Conservation (phyloP, 2,797 vertebrate genomes). For the Sphenodon punctatus region DNA sequence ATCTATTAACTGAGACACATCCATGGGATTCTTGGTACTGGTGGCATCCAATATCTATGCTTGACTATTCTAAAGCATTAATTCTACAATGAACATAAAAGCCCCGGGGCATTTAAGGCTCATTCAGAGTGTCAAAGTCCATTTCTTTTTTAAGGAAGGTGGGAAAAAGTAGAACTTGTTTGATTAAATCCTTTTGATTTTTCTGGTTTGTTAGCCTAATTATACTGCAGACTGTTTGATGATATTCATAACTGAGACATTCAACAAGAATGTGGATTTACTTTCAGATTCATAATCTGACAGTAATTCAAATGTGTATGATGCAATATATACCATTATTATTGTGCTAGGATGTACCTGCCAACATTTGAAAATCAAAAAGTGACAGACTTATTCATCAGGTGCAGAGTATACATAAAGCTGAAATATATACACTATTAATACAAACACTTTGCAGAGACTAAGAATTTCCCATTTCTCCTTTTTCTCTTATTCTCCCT, state of each 20-base stretch:
- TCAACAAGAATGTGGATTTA: background rate
- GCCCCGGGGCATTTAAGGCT: constrained; percentile 1
- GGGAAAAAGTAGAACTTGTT: background rate
- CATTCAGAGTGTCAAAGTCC: constrained; percentile 27
- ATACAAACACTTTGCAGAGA: too few species aligned
- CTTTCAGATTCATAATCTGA: constrained; percentile 35
- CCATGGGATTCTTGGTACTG: background rate
- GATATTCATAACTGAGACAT: constrained; percentile 37
- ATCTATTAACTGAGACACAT: constrained; percentile 44
- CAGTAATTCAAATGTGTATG: constrained; percentile 40
- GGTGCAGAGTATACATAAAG: too few species aligned
- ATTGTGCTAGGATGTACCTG: too few species aligned
- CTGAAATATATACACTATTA: too few species aligned
- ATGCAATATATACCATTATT: constrained; percentile 22
- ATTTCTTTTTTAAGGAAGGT: constrained; percentile 9
- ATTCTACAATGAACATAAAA: constrained; percentile 15
- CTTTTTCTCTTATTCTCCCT: too few species aligned
- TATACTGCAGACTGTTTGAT: constrained; percentile 42
- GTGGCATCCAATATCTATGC: constrained; percentile 22
- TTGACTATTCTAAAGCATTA: constrained; percentile 36
- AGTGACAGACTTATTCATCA: too few species aligned
- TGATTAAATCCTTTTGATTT: constrained; percentile 27
- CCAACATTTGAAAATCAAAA: too few species aligned
- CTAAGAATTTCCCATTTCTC: too few species aligned
- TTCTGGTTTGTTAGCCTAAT: constrained; percentile 44